These are phyloP conservation scores for Tychaedon coryphoeus DNA, from an alignment of 2,113 vertebrate genomes.

Conservation along the genomic window DNA sequence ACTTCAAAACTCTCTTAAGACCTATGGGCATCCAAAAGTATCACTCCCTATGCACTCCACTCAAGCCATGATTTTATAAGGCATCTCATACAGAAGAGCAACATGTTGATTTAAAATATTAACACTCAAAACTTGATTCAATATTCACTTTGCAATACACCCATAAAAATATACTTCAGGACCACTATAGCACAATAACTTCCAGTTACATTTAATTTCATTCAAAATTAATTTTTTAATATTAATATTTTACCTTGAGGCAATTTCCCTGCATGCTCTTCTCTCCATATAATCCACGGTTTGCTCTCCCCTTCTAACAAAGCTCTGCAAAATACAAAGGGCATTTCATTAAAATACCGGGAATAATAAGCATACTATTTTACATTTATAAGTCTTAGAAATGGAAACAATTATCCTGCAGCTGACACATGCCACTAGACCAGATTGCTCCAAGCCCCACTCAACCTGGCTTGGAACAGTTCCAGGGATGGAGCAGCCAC, in stretches of 20 bases:
- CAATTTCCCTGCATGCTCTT: constrained; percentile 66
- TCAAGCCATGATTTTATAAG: background rate
- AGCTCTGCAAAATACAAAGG: constrained; percentile 75
- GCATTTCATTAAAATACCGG: background rate
- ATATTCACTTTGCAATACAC: background rate
- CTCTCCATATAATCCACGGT: constrained; percentile 73
- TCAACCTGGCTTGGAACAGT: background rate
- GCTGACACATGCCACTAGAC: background rate
- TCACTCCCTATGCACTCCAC: background rate
- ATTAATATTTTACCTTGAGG: constrained; percentile 72
- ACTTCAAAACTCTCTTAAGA: background rate
- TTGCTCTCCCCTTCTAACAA: constrained; percentile 87
- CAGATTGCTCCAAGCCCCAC: background rate
- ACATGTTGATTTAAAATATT: background rate
- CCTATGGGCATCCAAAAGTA: background rate
- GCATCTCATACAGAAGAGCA: background rate
- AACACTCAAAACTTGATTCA: background rate
- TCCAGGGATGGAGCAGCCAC: background rate
- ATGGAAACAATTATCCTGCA: background rate
- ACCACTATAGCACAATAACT: background rate
- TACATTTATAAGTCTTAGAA: background rate
- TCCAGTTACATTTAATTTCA: background rate
- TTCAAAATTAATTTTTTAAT: background rate
- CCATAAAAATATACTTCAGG: background rate
- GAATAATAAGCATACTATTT: background rate